Percentiles rank a stretch among this genome's conserved stretches.
phyloP scores from a whole-genome alignment of 2,797 vertebrate genomes.

The Petrocephalus schoutedeni region DNA sequence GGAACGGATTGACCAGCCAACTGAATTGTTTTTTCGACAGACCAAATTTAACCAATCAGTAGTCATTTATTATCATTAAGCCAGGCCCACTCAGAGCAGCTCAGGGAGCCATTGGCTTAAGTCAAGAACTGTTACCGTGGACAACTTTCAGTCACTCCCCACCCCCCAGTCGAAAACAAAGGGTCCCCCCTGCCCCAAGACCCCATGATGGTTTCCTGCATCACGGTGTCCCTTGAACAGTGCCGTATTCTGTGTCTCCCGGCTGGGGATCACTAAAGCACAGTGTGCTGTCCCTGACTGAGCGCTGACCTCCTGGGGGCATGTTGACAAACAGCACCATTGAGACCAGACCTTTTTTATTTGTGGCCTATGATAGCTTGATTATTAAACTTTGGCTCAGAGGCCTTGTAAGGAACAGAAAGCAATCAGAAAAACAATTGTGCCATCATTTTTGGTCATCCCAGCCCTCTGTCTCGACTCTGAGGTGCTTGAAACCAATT shows the following conservation, averaged over 20 bases:
- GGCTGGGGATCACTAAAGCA: not conserved
- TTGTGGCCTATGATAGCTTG: not conserved
- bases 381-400: slow-evolving; percentile 1
- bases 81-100: not conserved
- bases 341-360: slow-evolving; percentile 5
- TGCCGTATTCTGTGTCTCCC: not conserved
- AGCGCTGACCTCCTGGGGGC: not conserved
- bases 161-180: not conserved
- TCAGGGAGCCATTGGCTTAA: not conserved
- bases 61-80: not conserved
- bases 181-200: too few species aligned
- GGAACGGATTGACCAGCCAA: not conserved
- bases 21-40: not conserved
- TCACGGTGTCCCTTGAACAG: not conserved
- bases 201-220: not conserved
- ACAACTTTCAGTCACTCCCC: not conserved
- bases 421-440: slow-evolving; percentile 11
- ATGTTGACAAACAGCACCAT: slow-evolving; percentile 16
- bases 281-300: not conserved
- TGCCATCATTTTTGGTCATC: not conserved
- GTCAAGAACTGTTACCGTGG: not conserved
- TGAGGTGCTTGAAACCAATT: not conserved
- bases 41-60: not conserved
- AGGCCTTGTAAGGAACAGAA: not conserved
- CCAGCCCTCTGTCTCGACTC: not conserved